Evolutionary conservation across 2,888 invertebrate species (phyloP), one percentile per base, ranked within the genome.

Genomic region (Rhingia rostrata): DNA sequence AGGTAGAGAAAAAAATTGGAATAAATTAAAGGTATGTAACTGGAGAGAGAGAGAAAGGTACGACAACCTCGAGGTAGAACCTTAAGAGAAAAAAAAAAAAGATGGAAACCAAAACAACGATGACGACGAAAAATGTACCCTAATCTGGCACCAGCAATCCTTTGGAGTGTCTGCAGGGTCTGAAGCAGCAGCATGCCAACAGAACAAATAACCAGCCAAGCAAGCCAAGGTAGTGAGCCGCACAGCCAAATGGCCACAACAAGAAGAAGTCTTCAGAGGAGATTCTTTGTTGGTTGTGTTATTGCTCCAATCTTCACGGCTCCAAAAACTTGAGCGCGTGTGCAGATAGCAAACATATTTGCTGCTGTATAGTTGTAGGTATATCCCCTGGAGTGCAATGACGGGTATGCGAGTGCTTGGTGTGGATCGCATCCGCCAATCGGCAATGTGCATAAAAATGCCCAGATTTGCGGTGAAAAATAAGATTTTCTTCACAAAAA

Each of bases 271-370:
- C 45, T 5, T 12, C 32, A 41, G n/a, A n/a, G 10, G 45, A 81
- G 64, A 75, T 80, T 77, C 77, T 72, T 60, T 53, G 41, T 67
- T 80, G 47, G 47, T 47, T 60, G 49, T 53, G 49, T 83, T 83
- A 67, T 73, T 83, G 82, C 82, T 83, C 82, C 82, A 83, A 83
- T 78, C 82, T 83, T 78, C 82, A 78, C 82, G 82, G 78, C 78
- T 78, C 67, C 56, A 63, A 66, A 63, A 64, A 73, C 35, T 77
- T 77, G 10, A 82, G 61, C 77, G 81, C 69, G 77, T 58, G 81
- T 47, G 51, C 10, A 53, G 32, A 35, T 37, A 12, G 32, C 30
- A 43, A n/a, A 37, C 43, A 33, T 51, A 37, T 30, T 41, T 1
- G 37, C 30, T 6, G 22, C 22, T 9, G 14, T 32, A 32, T 37